Percentiles rank a stretch among this genome's conserved stretches.
phyloP scores from a whole-genome alignment of 2,113 vertebrate species.

The Isichthys henryi region DNA sequence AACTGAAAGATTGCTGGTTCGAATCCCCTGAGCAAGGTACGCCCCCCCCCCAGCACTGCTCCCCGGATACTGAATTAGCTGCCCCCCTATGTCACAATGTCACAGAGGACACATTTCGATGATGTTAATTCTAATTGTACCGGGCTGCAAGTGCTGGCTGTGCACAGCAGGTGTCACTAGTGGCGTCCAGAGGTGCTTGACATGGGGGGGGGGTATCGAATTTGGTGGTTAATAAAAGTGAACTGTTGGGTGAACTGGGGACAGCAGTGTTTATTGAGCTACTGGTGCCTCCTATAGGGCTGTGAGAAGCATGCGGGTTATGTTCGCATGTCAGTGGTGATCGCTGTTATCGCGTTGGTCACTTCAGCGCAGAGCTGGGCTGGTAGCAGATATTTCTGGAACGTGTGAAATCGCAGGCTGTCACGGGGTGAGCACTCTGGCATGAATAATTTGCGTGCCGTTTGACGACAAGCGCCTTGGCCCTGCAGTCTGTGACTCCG shows the following conservation, averaged over 20 bases:
- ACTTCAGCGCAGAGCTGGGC: background rate
- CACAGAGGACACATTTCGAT: too few relatives aligned
- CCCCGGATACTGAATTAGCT: too few relatives aligned
- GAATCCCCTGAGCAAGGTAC: too few relatives aligned
- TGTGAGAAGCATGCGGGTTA: background rate
- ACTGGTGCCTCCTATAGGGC: background rate
- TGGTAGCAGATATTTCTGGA: background rate
- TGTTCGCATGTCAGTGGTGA: background rate
- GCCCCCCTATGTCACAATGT: too few relatives aligned
- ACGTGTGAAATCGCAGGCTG: background rate
- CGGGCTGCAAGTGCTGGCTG: background rate
- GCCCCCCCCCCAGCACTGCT: too few relatives aligned
- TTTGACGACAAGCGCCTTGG: background rate
- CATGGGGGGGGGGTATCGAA: background rate
- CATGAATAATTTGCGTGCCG: background rate
- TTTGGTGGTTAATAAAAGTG: background rate
- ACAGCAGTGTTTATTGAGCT: background rate
- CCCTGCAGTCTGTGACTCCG: slow-evolving; percentile 68
- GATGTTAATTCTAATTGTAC: too few relatives aligned
- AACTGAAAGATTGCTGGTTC: too few relatives aligned
- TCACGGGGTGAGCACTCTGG: background rate
- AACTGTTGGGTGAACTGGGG: background rate
- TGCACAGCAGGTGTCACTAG: background rate
- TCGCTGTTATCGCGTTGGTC: background rate
- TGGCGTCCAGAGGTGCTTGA: background rate